A percentile compares a stretch with the other conserved stretches of the same genome.
Evolutionary conservation across 2,113 vertebrate species (phyloP).

Genomic region (Syrrhaptes paradoxus): DNA sequence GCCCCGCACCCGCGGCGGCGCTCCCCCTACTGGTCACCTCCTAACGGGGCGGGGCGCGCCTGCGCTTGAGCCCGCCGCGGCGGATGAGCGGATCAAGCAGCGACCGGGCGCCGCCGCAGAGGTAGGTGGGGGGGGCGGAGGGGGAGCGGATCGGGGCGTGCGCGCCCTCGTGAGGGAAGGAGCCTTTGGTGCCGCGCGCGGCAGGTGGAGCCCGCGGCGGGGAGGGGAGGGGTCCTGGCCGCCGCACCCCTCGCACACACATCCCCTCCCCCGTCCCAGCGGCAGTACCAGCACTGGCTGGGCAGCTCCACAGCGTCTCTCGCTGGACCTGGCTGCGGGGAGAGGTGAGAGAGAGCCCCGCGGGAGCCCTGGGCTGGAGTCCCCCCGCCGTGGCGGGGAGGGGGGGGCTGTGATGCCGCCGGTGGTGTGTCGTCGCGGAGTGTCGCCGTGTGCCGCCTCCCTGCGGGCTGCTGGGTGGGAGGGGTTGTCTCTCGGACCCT

Average conservation of each 20-base stretch:
- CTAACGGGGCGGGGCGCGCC: neutral
- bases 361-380: neutral
- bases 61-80: neutral
- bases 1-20: neutral
- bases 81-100: conserved; percentile 11
- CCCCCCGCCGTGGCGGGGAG: neutral
- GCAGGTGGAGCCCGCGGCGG: neutral
- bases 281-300: no score
- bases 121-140: no score
- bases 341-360: neutral
- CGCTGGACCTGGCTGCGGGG: neutral
- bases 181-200: neutral
- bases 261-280: neutral
- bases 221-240: neutral
- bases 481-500: neutral
- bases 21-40: neutral
- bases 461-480: neutral
- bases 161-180: neutral
- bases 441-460: neutral
- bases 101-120: neutral
- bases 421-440: neutral
- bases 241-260: neutral
- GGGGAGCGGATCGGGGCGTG: neutral
- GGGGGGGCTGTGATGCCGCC: neutral
- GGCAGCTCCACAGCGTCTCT: neutral